These are phyloP conservation scores for Cyclophora punctaria DNA, from an alignment of 2,888 invertebrate genomes.

Conservation along the genomic window DNA sequence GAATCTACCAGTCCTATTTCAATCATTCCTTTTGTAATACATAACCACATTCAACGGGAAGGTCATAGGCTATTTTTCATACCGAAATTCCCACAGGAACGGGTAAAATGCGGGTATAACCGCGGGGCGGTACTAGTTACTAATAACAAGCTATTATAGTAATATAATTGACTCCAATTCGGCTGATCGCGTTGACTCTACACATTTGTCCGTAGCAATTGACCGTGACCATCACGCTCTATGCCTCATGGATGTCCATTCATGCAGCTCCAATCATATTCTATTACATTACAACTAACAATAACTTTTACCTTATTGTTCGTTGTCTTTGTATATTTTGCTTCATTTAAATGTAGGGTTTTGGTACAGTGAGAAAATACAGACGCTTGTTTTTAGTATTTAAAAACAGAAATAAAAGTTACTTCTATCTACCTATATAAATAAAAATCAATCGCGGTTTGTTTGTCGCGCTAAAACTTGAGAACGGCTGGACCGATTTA, in stretches of 20 bases:
- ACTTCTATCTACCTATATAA: too few relatives aligned
- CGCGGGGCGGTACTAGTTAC: background rate
- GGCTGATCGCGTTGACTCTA: conserved; percentile 1
- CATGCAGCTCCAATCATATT: conserved; percentile 34
- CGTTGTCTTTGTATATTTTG: conserved; percentile 3
- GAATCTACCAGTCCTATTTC: too few relatives aligned
- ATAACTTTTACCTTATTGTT: conserved; percentile 13
- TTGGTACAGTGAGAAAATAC: too few relatives aligned
- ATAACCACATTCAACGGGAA: background rate
- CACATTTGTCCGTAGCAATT: conserved; percentile 18
- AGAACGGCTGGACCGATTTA: too few relatives aligned
- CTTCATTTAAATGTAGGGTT: background rate
- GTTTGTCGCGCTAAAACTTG: too few relatives aligned
- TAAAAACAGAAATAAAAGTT: too few relatives aligned
- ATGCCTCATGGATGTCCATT: conserved; percentile 22
- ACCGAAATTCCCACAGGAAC: too few relatives aligned
- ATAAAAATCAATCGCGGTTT: too few relatives aligned
- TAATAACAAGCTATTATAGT: background rate
- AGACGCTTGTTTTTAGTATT: too few relatives aligned
- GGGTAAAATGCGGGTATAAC: too few relatives aligned
- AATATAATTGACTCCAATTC: background rate
- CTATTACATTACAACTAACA: conserved; percentile 20
- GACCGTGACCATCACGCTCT: conserved; percentile 38
- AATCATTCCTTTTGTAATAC: background rate
- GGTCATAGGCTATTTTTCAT: too few relatives aligned